Percentiles rank a stretch among this genome's conserved stretches.
Evolutionary conservation across 2,888 invertebrate species (phyloP).

Genomic region (Noctua fimbriata): DNA sequence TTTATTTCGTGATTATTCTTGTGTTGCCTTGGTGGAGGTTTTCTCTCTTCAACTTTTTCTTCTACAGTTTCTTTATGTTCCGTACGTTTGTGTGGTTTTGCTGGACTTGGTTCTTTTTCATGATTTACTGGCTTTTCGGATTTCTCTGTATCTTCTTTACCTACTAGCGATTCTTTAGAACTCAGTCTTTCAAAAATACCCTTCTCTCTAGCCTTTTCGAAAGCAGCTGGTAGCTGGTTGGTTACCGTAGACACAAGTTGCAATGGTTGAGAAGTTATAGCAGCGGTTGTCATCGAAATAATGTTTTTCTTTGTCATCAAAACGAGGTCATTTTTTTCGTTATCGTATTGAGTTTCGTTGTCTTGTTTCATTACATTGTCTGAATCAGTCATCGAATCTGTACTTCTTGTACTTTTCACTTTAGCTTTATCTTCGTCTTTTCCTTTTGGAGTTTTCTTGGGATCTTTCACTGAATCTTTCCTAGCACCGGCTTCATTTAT

Average conservation of each 20-base stretch:
- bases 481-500: constrained; percentile 78
- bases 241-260: constrained; percentile 90
- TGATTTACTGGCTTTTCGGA: constrained; percentile 32
- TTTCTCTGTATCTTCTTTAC: constrained; percentile 73
- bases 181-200: constrained; percentile 86
- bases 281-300: constrained; percentile 91
- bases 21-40: constrained; percentile 71
- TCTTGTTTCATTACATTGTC: constrained; percentile 84
- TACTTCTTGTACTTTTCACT: constrained; percentile 68
- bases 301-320: constrained; percentile 88
- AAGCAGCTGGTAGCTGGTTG: constrained; percentile 87
- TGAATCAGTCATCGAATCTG: constrained; percentile 72
- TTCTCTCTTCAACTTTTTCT: constrained; percentile 78
- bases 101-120: constrained; percentile 65
- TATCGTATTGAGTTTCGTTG: constrained; percentile 87
- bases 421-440: constrained; percentile 66
- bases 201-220: constrained; percentile 89
- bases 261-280: constrained; percentile 90
- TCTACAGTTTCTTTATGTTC: constrained; percentile 64
- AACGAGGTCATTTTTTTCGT: constrained; percentile 84
- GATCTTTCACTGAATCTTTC: constrained; percentile 71
- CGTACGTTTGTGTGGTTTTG: constrained; percentile 57
- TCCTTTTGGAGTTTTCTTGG: constrained; percentile 64
- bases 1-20: constrained; percentile 68
- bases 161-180: constrained; percentile 86